Conservation (phyloP, 2,888 invertebrate genomes). For the Neoscelio sp. region DNA sequence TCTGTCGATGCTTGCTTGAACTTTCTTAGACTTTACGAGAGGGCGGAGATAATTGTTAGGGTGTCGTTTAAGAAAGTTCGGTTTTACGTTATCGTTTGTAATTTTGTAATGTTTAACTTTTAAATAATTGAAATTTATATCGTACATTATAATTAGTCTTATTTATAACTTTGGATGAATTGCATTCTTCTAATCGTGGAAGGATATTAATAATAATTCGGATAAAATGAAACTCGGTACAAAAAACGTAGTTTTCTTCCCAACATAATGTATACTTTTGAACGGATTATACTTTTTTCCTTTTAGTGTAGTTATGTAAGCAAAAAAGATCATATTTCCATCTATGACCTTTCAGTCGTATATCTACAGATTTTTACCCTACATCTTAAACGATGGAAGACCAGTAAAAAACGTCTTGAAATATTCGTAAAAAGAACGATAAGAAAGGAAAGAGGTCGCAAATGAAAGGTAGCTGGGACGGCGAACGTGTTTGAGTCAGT, state of each 20-base stretch:
- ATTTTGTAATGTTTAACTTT: slow-evolving; percentile 59
- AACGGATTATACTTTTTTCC: slow-evolving; percentile 22
- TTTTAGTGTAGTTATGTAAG: slow-evolving; percentile 11
- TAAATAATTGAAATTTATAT: slow-evolving; percentile 53
- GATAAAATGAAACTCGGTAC: no score
- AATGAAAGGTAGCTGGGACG: slow-evolving; percentile 32
- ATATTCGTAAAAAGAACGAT: slow-evolving; percentile 50
- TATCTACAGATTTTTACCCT: slow-evolving; percentile 31
- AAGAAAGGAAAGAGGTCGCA: slow-evolving; percentile 29
- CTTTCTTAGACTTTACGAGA: slow-evolving; percentile 39
- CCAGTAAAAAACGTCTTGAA: slow-evolving; percentile 28
- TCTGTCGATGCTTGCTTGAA: slow-evolving; percentile 44
- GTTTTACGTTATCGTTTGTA: slow-evolving; percentile 14
- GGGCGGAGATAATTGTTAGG: slow-evolving; percentile 49
- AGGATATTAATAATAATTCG: no score
- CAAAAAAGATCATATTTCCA: slow-evolving; percentile 33
- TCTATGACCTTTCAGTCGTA: slow-evolving; percentile 14
- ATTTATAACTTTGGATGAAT: no score
- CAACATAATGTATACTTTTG: no score
- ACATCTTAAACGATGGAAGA: slow-evolving; percentile 28
- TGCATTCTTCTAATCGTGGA: no score
- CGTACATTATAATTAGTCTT: no score
- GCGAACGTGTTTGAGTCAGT: slow-evolving; percentile 41
- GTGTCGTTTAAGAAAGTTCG: slow-evolving; percentile 43
- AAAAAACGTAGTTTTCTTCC: no score